Base-by-base conservation (phyloP, 2,797 vertebrate species). In the Notolabrus celidotus region DNA sequence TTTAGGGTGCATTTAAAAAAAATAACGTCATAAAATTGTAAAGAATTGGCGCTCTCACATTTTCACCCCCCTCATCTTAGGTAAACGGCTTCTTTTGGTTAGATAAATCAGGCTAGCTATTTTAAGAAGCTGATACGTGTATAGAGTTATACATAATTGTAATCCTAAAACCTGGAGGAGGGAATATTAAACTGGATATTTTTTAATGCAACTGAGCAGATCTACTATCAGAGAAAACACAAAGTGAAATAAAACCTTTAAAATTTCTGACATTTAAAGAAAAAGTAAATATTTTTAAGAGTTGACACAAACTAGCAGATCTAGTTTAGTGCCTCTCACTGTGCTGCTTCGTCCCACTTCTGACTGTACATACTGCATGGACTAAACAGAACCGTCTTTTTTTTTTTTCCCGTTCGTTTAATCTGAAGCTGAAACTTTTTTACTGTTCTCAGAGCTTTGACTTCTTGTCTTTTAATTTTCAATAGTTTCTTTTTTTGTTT, bases 401-500 rank as follows among this genome's bases (percentile, higher is more conserved):
- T 36, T 17, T 43, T 63, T 61, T 23, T 69, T n/a, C n/a, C n/a
- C n/a, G 27, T 63, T 72, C 72, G 61, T 82, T 86, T 45, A 39
- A 73, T 77, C 70, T 49, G 34, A 86, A 74, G 74, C 71, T 69
- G 61, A 53, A 49, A 78, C 71, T 81, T 93, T 92, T 94, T 71
- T 91, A 91, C 86, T 84, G 65, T 80, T 86, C 52, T 78, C 33
- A 57, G 53, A 86, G 82, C 82, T 90, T 82, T 77, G 53, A 77
- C 77, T 58, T 87, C 47, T 79, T 23, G 70, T 92, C 71, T 89
- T 85, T 87, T 89, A 46, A 86, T 90, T 91, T 89, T 88, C 89
- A 91, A 89, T 94, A 93, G 93, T 87, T 65, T 27, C 6, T 80
- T 82, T 75, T 71, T 88, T 84, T 80, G 72, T 74, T 88, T 86